Conservation (phyloP, 1,140 invertebrate genomes). For the Trichomalopsis sarcophagae region DNA sequence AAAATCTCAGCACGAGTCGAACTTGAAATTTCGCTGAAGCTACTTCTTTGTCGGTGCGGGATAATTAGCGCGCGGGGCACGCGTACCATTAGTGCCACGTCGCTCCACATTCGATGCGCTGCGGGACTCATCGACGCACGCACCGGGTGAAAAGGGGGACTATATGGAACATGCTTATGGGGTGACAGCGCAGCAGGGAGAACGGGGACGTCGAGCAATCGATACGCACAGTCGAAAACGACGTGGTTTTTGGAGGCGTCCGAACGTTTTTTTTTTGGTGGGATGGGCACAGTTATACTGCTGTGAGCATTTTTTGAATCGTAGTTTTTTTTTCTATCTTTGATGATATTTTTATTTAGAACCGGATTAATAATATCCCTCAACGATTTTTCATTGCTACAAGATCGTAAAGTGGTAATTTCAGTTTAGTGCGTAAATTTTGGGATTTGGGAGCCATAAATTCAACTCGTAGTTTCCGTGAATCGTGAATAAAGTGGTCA, state of each 20-base stretch:
- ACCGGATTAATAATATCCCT: too few species aligned
- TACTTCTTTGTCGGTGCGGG: slow-evolving; percentile 20
- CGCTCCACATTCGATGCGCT: not conserved
- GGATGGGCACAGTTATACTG: too few species aligned
- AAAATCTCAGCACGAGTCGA: not conserved
- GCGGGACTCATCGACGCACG: not conserved
- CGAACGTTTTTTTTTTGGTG: not conserved
- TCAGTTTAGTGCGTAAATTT: not conserved
- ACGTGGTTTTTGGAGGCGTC: not conserved
- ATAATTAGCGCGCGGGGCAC: slow-evolving; percentile 19
- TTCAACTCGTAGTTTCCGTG: not conserved
- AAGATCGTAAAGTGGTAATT: not conserved
- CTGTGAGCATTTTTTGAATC: not conserved
- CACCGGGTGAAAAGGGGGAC: too few species aligned
- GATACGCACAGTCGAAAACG: slow-evolving; percentile 20
- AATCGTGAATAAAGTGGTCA: not conserved
- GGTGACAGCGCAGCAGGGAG: not conserved
- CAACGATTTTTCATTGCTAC: not conserved
- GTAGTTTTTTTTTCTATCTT: not conserved
- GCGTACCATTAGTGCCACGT: slow-evolving; percentile 36
- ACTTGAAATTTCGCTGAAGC: slow-evolving; percentile 12
- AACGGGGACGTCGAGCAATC: slow-evolving; percentile 11
- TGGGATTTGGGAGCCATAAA: not conserved
- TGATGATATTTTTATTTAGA: too few species aligned
- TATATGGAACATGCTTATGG: not conserved